These are phyloP conservation scores for Gallirallus australis DNA, from an alignment of 2,797 vertebrate species.

Conservation along the genomic window DNA sequence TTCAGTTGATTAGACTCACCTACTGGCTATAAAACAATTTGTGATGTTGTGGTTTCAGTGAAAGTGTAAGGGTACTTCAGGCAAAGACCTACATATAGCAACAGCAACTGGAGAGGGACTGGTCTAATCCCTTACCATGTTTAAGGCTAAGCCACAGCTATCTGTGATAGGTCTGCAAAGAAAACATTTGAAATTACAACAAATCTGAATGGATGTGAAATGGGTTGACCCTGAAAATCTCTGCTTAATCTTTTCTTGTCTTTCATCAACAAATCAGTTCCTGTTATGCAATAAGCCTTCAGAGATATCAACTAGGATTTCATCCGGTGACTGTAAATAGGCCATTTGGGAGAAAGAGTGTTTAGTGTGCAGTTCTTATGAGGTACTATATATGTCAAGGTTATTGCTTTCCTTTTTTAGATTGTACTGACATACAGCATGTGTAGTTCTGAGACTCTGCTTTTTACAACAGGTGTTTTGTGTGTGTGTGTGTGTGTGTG, in stretches of 20 bases:
- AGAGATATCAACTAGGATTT: slow-evolving; percentile 56
- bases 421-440: background rate
- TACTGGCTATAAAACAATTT: background rate
- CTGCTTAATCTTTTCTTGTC: slow-evolving; percentile 65
- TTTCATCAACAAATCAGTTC: slow-evolving; percentile 62
- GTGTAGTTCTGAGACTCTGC: background rate
- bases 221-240: slow-evolving; percentile 63
- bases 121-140: slow-evolving; percentile 31
- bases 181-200: slow-evolving; percentile 55
- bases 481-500: no score
- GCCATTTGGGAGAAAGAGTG: slow-evolving; percentile 29
- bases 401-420: background rate
- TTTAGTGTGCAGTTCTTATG: background rate
- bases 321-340: background rate
- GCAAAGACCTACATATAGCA: background rate
- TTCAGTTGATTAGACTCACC: background rate
- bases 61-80: background rate
- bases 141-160: slow-evolving; percentile 38
- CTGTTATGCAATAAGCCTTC: slow-evolving; percentile 59
- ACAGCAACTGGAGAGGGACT: background rate
- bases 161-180: slow-evolving; percentile 19
- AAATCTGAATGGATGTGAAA: slow-evolving; percentile 50
- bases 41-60: background rate
- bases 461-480: background rate
- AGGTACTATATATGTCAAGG: background rate